Evolutionary conservation across 2,888 invertebrate species (phyloP), one percentile per base, ranked within the genome.

Genomic region (Ormyrus nitidulus): DNA sequence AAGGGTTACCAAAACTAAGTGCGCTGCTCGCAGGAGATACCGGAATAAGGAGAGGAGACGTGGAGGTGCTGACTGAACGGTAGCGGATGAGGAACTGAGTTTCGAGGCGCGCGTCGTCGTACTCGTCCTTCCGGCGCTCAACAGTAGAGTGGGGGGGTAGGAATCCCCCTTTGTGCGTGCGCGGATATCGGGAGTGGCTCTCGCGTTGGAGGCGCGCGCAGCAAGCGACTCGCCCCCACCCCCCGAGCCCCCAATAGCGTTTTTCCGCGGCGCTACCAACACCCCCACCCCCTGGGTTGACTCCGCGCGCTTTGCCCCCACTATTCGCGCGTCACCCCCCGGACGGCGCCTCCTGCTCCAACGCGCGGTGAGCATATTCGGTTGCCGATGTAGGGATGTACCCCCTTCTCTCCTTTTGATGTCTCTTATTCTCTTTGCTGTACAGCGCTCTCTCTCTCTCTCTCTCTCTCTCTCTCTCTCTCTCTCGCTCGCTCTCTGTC

Each of bases 61-160:
- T 85, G 34, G 34, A 34, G 3, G 87, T 87, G 88, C 87, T 85
- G 85, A 83, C 86, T 86, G 86, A 86, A 85, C 89, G 88, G 86
- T 87, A 88, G 89, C 90, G 88, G 89, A 87, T 88, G 88, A 86
- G 84, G 87, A 88, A 90, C 90, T 90, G 89, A 90, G 87, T 86
- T 85, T 84, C 85, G 85, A 84, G 84, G 83, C 86, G 83, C 85
- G 84, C 85, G 81, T 82, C 83, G 85, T 84, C 44, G 51, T 34
- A 51, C 9, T 65, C 59, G 51, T 61, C 73, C 69, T 74, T 61
- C 46, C 56, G 44, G 44, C 34, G n/a, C 46, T 7, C 34, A 34
- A 3, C 6, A 34, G n/a, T 11, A 34, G 54, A 34, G 46, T 10
- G 56, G 11, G 19, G n/a, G 19, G 66, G 59, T 34, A 53, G 62